phyloP scores from a whole-genome alignment of 2,113 vertebrate species.

The Hymenochirus boettgeri region DNA sequence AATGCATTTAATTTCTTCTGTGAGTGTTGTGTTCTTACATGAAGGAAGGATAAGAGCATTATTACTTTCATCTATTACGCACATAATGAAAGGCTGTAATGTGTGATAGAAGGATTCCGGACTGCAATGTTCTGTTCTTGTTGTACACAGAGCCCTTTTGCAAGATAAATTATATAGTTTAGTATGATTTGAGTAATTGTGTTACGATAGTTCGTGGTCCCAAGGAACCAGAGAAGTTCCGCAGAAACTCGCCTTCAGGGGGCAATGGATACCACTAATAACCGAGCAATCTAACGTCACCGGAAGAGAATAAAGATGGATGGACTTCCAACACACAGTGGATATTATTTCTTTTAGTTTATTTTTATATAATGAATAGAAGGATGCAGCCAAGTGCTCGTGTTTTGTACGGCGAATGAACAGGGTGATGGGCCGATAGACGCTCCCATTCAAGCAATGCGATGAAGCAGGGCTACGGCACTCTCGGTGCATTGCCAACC shows the following conservation, averaged over 20 bases:
- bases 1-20: background rate
- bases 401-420: too few relatives aligned
- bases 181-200: background rate
- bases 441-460: too few relatives aligned
- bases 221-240: background rate
- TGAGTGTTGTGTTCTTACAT: background rate
- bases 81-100: conserved; percentile 14
- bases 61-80: conserved; percentile 25
- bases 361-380: too few relatives aligned
- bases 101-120: conserved; percentile 25
- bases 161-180: conserved; percentile 8
- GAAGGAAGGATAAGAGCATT: background rate
- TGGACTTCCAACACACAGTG: too few relatives aligned
- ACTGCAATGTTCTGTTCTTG: conserved; percentile 4
- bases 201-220: background rate
- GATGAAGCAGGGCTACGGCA: too few relatives aligned
- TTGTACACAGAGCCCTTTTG: conserved; percentile 5
- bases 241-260: background rate
- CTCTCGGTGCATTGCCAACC: too few relatives aligned
- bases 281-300: too few relatives aligned
- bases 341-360: too few relatives aligned
- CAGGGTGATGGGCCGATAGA: too few relatives aligned
- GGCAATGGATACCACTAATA: background rate
- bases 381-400: too few relatives aligned
- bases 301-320: too few relatives aligned